These are phyloP conservation scores for Theristicus caerulescens DNA, from an alignment of 2,113 vertebrate species.

Conservation along the genomic window DNA sequence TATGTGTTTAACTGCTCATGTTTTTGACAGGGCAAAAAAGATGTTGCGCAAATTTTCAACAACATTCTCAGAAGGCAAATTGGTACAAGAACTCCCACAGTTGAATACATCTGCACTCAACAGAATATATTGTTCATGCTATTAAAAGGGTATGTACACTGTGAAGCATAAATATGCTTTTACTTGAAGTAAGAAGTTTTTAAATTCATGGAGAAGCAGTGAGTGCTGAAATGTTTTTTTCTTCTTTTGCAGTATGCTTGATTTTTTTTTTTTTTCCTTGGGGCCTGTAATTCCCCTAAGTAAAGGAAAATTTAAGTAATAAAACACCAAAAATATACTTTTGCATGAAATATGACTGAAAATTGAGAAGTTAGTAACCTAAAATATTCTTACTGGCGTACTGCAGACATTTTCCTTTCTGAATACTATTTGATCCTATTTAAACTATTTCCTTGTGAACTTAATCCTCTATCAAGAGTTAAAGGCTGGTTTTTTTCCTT, in stretches of 20 bases:
- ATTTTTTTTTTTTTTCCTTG: neutral
- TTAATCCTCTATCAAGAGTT: neutral
- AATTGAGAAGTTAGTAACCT: neutral
- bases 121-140: constrained; percentile 98
- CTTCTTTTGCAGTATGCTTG: neutral
- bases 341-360: neutral
- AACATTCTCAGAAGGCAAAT: constrained; percentile 97
- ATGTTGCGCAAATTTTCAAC: constrained; percentile 98
- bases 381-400: neutral
- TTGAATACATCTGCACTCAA: constrained; percentile 97
- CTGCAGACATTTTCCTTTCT: neutral
- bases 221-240: neutral
- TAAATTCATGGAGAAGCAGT: neutral
- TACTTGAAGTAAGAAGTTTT: neutral
- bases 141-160: constrained; percentile 88
- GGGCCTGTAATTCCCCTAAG: neutral
- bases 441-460: neutral
- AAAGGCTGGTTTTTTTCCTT: neutral
- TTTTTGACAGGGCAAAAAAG: constrained; percentile 92
- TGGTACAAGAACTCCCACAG: constrained; percentile 94
- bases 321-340: neutral
- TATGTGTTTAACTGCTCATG: constrained; percentile 42
- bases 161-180: neutral
- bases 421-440: neutral
- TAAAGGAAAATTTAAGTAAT: neutral